Base-by-base conservation (phyloP, 2,888 invertebrate species). In the Morpho deidamia region DNA sequence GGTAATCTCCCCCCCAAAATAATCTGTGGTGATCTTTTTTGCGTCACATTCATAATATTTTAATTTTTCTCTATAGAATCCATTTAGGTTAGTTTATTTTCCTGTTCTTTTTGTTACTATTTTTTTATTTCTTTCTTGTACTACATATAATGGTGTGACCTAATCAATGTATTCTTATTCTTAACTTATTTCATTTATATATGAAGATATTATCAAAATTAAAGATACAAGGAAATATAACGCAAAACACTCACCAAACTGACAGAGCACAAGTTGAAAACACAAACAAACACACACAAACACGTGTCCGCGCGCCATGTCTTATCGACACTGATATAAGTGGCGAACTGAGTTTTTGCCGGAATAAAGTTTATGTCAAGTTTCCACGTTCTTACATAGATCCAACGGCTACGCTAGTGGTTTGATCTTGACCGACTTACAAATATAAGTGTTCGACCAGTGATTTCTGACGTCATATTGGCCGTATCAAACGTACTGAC, bases 211-310 rank as follows among this genome's bases (percentile, higher is more conserved):
- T n/a, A n/a, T n/a, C n/a, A 23, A 23, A 23, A 41, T 23, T 2
- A 12, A 39, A 9, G 3, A 32, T 9, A 37, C 11, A 46, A 41
- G 33, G 53, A 49, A 35, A 49, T 52, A 48, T 34, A 7, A 11
- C 55, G 23, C 23, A 23, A 23, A 23, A 23, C 23, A 78, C 83
- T 83, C 39, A 84, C 86, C 79, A 41, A 78, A 81, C 48, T 85
- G 86, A 63, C 76, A 72, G 7, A 66, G 60, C 42, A 74, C 78
- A 48, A 65, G 49, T 60, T 71, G 69, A 37, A 76, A 62, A 71
- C 70, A 76, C 68, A 80, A 59, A 74, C 64, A 70, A 58, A 78
- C 58, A 71, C 77, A 80, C 65, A 83, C 49, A 57, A 71, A 42
- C 56, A 66, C 62, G 65, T 65, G 55, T 57, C 67, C 59, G 39